phyloP scores from a whole-genome alignment of 2,797 vertebrate species.

The Sebastiscus tertius region DNA sequence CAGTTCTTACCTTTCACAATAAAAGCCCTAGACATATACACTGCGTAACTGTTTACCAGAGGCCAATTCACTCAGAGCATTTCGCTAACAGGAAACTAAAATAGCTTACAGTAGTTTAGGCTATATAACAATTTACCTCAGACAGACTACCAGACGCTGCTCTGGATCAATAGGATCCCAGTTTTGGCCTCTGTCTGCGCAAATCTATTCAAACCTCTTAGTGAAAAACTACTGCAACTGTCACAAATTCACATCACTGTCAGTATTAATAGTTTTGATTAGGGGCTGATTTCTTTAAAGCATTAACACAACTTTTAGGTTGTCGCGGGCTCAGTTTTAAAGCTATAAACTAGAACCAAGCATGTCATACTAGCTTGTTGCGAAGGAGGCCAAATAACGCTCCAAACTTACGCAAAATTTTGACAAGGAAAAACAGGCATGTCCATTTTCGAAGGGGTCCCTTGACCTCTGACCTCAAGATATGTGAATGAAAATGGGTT shows the following conservation, averaged over 20 bases:
- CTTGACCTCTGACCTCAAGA: too few species aligned
- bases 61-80: not conserved
- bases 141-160: not conserved
- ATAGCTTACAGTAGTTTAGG: not conserved
- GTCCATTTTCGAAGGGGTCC: too few species aligned
- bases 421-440: too few species aligned
- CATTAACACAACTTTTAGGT: too few species aligned
- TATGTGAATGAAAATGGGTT: too few species aligned
- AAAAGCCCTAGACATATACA: not conserved
- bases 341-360: too few species aligned
- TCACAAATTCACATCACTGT: not conserved
- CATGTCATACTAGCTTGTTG: too few species aligned
- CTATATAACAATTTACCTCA: not conserved
- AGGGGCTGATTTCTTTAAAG: too few species aligned
- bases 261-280: too few species aligned
- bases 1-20: not conserved
- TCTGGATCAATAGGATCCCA: not conserved
- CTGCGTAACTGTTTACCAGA: not conserved
- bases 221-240: not conserved
- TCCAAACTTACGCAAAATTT: too few species aligned
- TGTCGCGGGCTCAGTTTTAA: too few species aligned
- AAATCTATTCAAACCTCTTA: not conserved
- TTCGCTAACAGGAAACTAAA: not conserved
- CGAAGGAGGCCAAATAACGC: too few species aligned
- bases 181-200: not conserved